A percentile compares a stretch with the other conserved stretches of the same genome.
Evolutionary conservation across 1,140 invertebrate genomes (phyloP).

Genomic region (Bursaphelenchus mucronatus): DNA sequence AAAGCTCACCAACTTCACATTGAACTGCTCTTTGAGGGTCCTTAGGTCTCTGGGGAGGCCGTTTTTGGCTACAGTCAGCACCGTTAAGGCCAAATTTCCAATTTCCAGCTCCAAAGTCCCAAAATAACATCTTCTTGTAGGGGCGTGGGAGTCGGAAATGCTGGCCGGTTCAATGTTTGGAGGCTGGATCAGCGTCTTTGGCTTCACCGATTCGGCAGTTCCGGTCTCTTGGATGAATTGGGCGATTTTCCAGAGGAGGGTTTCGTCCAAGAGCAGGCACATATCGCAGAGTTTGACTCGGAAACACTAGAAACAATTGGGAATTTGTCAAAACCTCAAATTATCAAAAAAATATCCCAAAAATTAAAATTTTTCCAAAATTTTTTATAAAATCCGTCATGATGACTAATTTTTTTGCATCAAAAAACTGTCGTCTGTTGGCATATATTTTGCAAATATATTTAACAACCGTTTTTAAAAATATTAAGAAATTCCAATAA

Average conservation of each 20-base stretch:
- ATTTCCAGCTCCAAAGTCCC: slow-evolving; percentile 69
- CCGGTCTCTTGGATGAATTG: slow-evolving; percentile 67
- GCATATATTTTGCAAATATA: too few species aligned
- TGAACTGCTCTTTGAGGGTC: slow-evolving; percentile 77
- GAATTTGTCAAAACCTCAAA: not conserved
- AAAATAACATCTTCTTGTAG: slow-evolving; percentile 73
- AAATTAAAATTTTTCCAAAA: too few species aligned
- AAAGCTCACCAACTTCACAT: slow-evolving; percentile 84
- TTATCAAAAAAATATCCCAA: not conserved
- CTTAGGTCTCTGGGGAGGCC: slow-evolving; percentile 74
- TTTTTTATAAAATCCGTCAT: too few species aligned
- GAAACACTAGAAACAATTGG: slow-evolving; percentile 69
- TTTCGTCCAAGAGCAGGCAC: slow-evolving; percentile 79
- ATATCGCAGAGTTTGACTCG: slow-evolving; percentile 77
- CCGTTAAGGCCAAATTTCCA: slow-evolving; percentile 42
- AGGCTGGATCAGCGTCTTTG: slow-evolving; percentile 45
- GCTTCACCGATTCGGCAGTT: slow-evolving; percentile 31
- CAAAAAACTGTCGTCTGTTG: too few species aligned
- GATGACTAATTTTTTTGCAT: too few species aligned
- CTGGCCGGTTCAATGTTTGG: slow-evolving; percentile 49
- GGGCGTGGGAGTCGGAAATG: slow-evolving; percentile 19
- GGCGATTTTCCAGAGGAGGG: slow-evolving; percentile 77
- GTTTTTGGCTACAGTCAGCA: slow-evolving; percentile 66
- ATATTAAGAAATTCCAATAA: too few species aligned
- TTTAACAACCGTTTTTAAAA: too few species aligned